phyloP scores from a whole-genome alignment of 2,888 invertebrate species.

The Perizoma affinitatum region DNA sequence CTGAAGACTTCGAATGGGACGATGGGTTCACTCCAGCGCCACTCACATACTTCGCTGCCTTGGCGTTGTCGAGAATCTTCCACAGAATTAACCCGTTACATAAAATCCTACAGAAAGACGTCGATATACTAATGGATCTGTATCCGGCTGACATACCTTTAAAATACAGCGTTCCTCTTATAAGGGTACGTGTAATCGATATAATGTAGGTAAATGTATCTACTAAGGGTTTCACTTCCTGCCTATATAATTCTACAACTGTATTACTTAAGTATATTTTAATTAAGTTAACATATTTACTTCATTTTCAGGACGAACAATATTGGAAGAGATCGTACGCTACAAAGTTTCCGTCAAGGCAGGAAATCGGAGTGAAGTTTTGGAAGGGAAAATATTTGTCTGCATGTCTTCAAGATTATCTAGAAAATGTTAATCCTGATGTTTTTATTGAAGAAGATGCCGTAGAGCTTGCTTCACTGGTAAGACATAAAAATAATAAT shows the following conservation, averaged over 20 bases:
- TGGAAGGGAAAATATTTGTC: conserved; percentile 85
- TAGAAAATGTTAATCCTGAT: conserved; percentile 72
- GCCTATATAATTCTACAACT: too few relatives aligned
- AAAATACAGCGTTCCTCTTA: conserved; percentile 79
- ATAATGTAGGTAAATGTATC: too few relatives aligned
- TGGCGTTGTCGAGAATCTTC: conserved; percentile 68
- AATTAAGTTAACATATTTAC: not conserved
- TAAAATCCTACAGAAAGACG: conserved; percentile 82
- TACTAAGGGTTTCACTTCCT: not conserved
- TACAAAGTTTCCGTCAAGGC: conserved; percentile 63
- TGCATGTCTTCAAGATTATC: conserved; percentile 71
- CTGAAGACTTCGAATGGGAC: conserved; percentile 79
- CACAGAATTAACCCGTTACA: conserved; percentile 80
- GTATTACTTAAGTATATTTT: too few relatives aligned
- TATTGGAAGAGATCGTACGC: conserved; percentile 86
- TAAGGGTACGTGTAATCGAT: conserved; percentile 61
- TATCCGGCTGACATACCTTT: conserved; percentile 85
- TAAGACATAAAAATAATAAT: conserved; percentile 36
- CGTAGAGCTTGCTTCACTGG: conserved; percentile 65
- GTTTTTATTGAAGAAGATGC: conserved; percentile 73
- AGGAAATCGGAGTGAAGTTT: conserved; percentile 74
- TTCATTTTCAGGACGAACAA: conserved; percentile 79
- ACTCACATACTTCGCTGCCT: conserved; percentile 63
- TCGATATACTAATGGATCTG: conserved; percentile 84
- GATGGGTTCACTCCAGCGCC: conserved; percentile 68